Evolutionary conservation across 2,888 invertebrate species (phyloP).

Genomic region (Adelognathus sp.): DNA sequence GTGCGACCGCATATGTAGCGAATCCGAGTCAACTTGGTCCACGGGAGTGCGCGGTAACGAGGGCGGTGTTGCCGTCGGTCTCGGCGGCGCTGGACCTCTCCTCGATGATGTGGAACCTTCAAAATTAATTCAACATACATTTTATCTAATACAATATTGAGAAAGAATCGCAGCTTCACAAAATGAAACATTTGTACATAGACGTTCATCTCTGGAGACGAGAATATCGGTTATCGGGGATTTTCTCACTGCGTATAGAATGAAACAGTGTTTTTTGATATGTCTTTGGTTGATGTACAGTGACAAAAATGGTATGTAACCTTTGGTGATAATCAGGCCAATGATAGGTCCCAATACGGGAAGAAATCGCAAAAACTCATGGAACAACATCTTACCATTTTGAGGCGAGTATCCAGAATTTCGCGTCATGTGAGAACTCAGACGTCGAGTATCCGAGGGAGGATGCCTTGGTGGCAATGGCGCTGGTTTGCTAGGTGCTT

Average conservation of each 20-base stretch:
- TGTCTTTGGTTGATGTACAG: too few species aligned
- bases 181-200: too few species aligned
- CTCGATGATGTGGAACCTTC: slow-evolving; percentile 82
- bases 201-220: too few species aligned
- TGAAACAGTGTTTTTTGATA: too few species aligned
- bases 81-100: slow-evolving; percentile 83
- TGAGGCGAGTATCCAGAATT: slow-evolving; percentile 80
- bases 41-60: slow-evolving; percentile 84
- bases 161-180: too few species aligned
- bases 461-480: slow-evolving; percentile 83
- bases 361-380: too few species aligned
- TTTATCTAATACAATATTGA: background rate
- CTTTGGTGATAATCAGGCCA: too few species aligned
- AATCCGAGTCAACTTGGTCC: slow-evolving; percentile 80
- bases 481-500: slow-evolving; percentile 82
- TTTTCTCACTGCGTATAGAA: too few species aligned
- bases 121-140: slow-evolving; percentile 11
- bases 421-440: slow-evolving; percentile 78
- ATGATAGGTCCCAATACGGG: background rate
- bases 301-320: too few species aligned
- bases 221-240: too few species aligned
- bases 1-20: slow-evolving; percentile 82
- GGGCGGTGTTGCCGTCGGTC: slow-evolving; percentile 84
- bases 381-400: too few species aligned
- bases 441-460: slow-evolving; percentile 80